phyloP scores from a whole-genome alignment of 2,113 vertebrate genomes.

The Pogonocichla stellata region DNA sequence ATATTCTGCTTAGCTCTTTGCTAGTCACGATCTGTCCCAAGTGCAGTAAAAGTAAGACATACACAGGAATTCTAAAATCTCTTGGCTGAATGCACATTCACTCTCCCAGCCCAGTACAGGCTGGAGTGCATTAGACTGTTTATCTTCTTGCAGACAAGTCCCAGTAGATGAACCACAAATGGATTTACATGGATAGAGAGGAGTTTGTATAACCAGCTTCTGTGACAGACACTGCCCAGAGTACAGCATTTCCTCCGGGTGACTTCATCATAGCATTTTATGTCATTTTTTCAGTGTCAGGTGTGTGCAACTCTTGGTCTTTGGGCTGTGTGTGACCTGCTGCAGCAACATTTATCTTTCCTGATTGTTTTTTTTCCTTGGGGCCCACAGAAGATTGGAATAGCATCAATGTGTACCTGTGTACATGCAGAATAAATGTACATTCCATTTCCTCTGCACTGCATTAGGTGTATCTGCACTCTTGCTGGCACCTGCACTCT shows the following conservation, averaged over 20 bases:
- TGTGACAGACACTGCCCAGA: neutral
- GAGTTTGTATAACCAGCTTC: neutral
- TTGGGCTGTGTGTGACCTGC: neutral
- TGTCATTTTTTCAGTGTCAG: neutral
- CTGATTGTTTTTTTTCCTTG: neutral
- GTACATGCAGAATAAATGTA: fast-evolving
- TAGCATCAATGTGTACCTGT: neutral
- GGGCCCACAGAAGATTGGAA: neutral
- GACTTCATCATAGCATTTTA: neutral
- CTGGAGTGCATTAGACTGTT: neutral
- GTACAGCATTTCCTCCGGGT: neutral
- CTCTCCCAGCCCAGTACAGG: neutral
- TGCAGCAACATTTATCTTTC: neutral
- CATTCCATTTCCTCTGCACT: neutral
- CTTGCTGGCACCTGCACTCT: neutral
- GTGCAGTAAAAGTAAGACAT: neutral
- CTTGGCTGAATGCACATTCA: neutral
- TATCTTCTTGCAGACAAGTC: neutral
- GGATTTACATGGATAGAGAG: neutral
- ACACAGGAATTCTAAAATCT: neutral
- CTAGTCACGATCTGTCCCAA: neutral
- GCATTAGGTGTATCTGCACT: neutral
- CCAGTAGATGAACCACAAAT: neutral
- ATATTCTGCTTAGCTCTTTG: neutral
- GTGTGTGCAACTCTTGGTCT: neutral